Evolutionary conservation across 2,113 vertebrate species (phyloP).

Genomic region (Pygoscelis antarcticus): DNA sequence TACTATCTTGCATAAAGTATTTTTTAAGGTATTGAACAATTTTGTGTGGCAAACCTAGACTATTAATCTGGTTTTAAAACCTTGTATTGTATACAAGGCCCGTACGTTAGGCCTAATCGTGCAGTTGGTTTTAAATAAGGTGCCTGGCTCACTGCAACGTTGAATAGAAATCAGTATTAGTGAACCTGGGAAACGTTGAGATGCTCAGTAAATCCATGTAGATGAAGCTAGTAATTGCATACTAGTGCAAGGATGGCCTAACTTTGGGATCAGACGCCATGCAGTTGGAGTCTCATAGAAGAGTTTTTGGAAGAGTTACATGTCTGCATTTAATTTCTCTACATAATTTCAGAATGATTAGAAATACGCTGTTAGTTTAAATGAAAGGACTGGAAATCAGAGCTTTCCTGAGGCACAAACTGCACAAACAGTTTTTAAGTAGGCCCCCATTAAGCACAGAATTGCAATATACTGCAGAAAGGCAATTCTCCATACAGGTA

Average conservation of each 20-base stretch:
- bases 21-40: not conserved
- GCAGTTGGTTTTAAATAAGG: not conserved
- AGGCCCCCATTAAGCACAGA: not conserved
- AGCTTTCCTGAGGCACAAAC: not conserved
- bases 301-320: not conserved
- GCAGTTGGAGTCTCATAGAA: not conserved
- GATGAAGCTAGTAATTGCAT: not conserved
- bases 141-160: not conserved
- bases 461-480: not conserved
- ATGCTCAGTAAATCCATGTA: not conserved
- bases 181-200: not conserved
- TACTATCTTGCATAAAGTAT: accelerated
- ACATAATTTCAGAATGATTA: not conserved
- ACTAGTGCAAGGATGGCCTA: not conserved
- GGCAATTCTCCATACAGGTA: not conserved
- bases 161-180: not conserved
- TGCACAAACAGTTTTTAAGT: not conserved
- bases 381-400: not conserved
- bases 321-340: not conserved
- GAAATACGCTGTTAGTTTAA: not conserved
- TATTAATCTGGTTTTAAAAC: not conserved
- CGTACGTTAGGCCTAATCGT: not conserved
- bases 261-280: not conserved
- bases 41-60: not conserved
- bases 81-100: not conserved